Base-by-base conservation (phyloP, 53 echinoderm and acorn worm genomes). In the Crossaster papposus region DNA sequence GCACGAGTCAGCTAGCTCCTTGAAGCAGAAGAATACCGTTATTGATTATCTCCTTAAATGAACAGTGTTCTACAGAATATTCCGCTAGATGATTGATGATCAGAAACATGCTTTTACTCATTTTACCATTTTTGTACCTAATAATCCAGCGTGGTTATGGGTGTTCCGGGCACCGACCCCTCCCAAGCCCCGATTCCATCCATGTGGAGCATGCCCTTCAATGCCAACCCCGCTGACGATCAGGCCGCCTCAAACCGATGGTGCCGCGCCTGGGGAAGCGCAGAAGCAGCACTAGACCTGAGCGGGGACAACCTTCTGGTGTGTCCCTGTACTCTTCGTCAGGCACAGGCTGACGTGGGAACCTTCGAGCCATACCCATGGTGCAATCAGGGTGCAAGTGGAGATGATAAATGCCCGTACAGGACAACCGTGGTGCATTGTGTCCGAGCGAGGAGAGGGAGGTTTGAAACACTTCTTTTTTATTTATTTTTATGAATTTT, bases 201-300 rank as follows among this genome's bases (percentile, higher is more conserved):
- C 20, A 87, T 95, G 92, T 96, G 96, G 96, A 93, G 93, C 64
- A 65, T 95, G 52, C 96, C 96, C 11, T 96, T 93, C 83, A 96
- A 96, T 70, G 81, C 85, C 54, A 96, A 96, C 55, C 91, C 95
- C n/a, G 81, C 95, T 17, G 81, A 76, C 0, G 34, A 78, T 30
- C 15, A 34, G 30, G 20, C 50, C 13, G 65, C 65, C 32, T 88
- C 94, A 15, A 9, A 26, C 30, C 30, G 23, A 28, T 96, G 95
- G 95, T 96, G 96, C 22, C 53, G 79, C 1, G 51, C 26, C 10
- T 96, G 96, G 96, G 91, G 91, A 15, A 18, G 29, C 14, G 65
- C 55, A 68, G 92, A 94, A 26, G 50, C 80, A 1, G 26, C 32
- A 5, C 63, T 88, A 32, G 30, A 74, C 31, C 76, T 90, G 22